These are phyloP conservation scores for Ypsolopha scabrella DNA, from an alignment of 2,888 invertebrate species.

Conservation along the genomic window DNA sequence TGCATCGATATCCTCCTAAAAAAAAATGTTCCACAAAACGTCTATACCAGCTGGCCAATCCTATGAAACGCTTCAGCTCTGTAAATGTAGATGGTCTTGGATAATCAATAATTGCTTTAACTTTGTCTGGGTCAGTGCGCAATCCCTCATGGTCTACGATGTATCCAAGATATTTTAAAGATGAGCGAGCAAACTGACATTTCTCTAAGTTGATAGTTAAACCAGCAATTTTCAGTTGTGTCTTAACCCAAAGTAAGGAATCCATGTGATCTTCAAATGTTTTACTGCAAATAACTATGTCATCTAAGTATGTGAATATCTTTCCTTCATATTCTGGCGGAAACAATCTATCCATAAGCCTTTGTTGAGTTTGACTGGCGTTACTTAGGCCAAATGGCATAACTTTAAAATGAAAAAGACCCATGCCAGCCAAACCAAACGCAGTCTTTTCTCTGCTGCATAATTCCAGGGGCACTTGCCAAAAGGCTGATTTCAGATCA, in stretches of 20 bases:
- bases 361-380: constrained; percentile 20
- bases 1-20: too few species aligned
- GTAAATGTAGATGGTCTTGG: constrained; percentile 2
- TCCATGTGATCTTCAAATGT: constrained; percentile 4
- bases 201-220: constrained; percentile 12
- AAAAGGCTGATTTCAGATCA: constrained; percentile 21
- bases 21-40: too few species aligned
- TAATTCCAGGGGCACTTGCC: constrained; percentile 16
- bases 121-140: constrained; percentile 2
- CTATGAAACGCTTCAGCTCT: too few species aligned
- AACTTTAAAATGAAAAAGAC: too few species aligned
- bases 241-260: constrained; percentile 5
- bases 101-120: constrained; percentile 2
- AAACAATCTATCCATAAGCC: constrained; percentile 18
- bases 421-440: too few species aligned
- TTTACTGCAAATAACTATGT: constrained; percentile 13
- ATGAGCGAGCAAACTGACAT: constrained; percentile 8
- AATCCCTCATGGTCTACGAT: constrained; percentile 4
- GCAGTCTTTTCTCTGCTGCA: constrained; percentile 6
- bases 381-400: constrained; percentile 24
- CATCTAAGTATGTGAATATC: constrained; percentile 15
- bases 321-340: constrained; percentile 17
- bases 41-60: too few species aligned
- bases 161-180: constrained; percentile 10
- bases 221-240: constrained; percentile 6